Evolutionary conservation across 2,797 vertebrate genomes (phyloP), one percentile per base, ranked within the genome.

Genomic region (Coluber constrictor): DNA sequence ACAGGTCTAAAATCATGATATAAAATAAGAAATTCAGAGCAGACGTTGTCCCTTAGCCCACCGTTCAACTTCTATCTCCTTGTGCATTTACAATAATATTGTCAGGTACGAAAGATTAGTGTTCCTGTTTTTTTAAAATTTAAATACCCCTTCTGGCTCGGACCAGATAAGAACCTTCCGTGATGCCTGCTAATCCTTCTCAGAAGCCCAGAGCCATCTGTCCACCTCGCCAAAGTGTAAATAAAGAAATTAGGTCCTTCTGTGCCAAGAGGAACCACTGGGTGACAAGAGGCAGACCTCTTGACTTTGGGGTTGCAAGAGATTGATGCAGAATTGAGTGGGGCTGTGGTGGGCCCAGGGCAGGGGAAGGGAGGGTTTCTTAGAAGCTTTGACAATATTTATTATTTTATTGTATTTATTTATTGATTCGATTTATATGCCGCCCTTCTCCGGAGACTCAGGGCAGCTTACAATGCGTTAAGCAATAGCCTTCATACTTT

Each of bases 181-280:
- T 98, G 98, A 96, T 90, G 18, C 79, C 93, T 90, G 92, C 95
- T 98, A 98, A 98, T 98, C 97, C 96, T 66, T 98, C 97, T 98
- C 98, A 97, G 93, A 20, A n/a, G 90, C 37, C 8, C 88, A 90
- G 0, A 95, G 92, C 98, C 98, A 98, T 98, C 98, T 98, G 98
- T 96, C 94, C 90, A 94, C 95, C 94, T 93, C 96, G 96, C 96
- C 97, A 95, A 96, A 98, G 97, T 96, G 6, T 97, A 98, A 98
- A 96, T 95, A 95, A 95, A 93, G 95, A 96, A 98, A 97, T 96
- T 95, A 96, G 97, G 97, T 95, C 97, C 96, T 95, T 97, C 4
- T 93, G 93, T 97, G 94, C 96, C 97, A 96, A 94, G 96, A 97
- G 60, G 56, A 7, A 0, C 90, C 89, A 23, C 47, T 87, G 55